phyloP scores from a whole-genome alignment of 23 tunicate species.

The Clavelina lepadiformis region DNA sequence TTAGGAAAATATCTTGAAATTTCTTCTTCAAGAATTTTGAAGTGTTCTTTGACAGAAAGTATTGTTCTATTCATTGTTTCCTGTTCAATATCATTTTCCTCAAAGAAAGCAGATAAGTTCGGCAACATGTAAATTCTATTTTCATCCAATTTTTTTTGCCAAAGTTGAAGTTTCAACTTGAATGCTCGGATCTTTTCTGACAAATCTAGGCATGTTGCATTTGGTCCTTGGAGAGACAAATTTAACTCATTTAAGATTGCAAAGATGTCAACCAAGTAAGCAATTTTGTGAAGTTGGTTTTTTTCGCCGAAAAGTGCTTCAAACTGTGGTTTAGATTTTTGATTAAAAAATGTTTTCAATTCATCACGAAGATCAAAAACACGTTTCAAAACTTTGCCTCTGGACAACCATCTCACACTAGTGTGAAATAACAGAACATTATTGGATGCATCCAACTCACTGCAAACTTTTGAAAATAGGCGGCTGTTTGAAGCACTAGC shows the following conservation, averaged over 20 bases:
- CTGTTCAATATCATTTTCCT: constrained; percentile 44
- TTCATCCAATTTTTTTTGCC: constrained; percentile 29
- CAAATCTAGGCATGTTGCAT: constrained; percentile 46
- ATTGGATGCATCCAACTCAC: constrained; percentile 26
- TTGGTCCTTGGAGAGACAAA: constrained; percentile 29
- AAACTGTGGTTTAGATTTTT: constrained; percentile 42
- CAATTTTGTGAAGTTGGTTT: constrained; percentile 38
- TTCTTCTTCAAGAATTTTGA: constrained; percentile 41
- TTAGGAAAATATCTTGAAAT: constrained; percentile 42
- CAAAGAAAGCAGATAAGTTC: constrained; percentile 30
- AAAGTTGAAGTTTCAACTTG: constrained; percentile 24
- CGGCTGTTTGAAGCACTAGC: constrained; percentile 28
- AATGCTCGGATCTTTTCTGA: constrained; percentile 30
- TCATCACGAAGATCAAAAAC: constrained; percentile 16
- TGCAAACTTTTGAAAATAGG: constrained; percentile 26
- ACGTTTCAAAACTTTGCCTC: constrained; percentile 39
- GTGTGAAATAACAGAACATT: constrained; percentile 29
- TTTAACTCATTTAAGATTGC: constrained; percentile 45
- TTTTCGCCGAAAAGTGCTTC: constrained; percentile 38
- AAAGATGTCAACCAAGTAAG: constrained; percentile 44
- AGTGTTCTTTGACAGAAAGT: constrained; percentile 45
- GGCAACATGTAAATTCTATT: constrained; percentile 16
- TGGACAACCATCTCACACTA: constrained; percentile 38
- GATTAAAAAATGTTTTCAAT: constrained; percentile 13
- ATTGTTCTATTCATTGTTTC: constrained; percentile 45